Evolutionary conservation across 1,140 invertebrate genomes (phyloP).

Genomic region (Drosophila seguyi): DNA sequence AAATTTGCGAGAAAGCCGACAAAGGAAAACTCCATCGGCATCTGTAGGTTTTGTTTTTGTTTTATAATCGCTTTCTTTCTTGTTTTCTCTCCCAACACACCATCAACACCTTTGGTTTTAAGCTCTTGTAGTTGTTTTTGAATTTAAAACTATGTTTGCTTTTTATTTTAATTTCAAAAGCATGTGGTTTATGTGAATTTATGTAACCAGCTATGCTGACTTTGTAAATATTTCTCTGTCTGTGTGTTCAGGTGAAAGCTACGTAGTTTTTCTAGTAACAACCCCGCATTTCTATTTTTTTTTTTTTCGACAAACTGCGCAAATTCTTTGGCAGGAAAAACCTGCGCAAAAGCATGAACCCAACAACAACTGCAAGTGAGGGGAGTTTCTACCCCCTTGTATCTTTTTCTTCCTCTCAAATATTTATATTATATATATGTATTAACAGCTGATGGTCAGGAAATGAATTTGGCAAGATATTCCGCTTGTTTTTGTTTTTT

Average conservation of each 20-base stretch:
- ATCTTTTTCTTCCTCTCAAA: background rate
- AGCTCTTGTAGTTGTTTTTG: background rate
- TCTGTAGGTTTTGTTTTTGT: background rate
- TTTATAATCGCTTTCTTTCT: too few species aligned
- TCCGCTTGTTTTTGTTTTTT: background rate
- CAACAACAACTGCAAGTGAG: conserved; percentile 38
- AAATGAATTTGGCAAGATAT: conserved; percentile 6
- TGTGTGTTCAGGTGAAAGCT: conserved; percentile 34
- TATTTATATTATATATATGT: background rate
- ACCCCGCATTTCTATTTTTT: background rate
- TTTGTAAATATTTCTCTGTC: conserved; percentile 14
- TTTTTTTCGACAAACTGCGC: conserved; percentile 56
- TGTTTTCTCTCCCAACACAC: too few species aligned
- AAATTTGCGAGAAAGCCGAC: too few species aligned
- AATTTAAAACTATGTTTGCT: background rate
- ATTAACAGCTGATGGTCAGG: conserved; percentile 18
- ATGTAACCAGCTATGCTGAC: conserved; percentile 10
- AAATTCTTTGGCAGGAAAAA: conserved; percentile 56
- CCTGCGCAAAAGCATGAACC: conserved; percentile 62
- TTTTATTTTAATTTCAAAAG: conserved; percentile 10
- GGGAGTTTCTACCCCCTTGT: conserved; percentile 1
- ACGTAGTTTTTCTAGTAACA: conserved; percentile 5
- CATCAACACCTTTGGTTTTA: background rate
- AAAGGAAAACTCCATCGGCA: background rate
- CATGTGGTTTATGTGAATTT: conserved; percentile 6